phyloP scores from a whole-genome alignment of 2,113 vertebrate species.

The Lophius piscatorius region DNA sequence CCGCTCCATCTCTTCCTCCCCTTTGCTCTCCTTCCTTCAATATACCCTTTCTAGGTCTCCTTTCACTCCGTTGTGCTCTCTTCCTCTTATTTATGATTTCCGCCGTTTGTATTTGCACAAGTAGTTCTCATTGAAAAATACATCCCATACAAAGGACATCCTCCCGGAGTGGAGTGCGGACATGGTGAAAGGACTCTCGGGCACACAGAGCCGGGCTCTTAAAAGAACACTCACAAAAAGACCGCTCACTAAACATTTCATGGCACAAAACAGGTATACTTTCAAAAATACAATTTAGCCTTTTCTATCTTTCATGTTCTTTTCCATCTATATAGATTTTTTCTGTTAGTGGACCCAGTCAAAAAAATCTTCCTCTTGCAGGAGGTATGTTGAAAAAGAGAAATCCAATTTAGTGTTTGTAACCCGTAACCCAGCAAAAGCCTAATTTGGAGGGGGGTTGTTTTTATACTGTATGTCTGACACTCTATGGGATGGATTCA shows the following conservation, averaged over 20 bases:
- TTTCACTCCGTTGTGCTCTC: constrained; percentile 48
- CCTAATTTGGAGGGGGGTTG: too few relatives aligned
- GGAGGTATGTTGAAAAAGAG: not conserved
- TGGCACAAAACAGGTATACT: not conserved
- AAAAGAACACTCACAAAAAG: constrained; percentile 22
- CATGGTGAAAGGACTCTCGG: constrained; percentile 53
- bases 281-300: not conserved
- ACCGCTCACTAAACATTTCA: too few relatives aligned
- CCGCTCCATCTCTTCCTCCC: constrained; percentile 59
- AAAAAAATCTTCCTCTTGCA: not conserved
- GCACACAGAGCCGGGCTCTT: constrained; percentile 32
- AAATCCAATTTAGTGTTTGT: not conserved
- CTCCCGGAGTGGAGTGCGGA: constrained; percentile 38
- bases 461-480: too few relatives aligned
- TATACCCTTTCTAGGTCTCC: constrained; percentile 60
- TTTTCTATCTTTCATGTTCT: not conserved
- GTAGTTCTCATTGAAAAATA: constrained; percentile 71
- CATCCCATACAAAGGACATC: constrained; percentile 69
- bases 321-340: not conserved
- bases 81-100: constrained; percentile 72
- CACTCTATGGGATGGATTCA: not conserved
- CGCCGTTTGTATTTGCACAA: constrained; percentile 70
- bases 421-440: too few relatives aligned
- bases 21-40: constrained; percentile 52
- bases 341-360: not conserved